phyloP scores from a whole-genome alignment of 2,797 vertebrate genomes.

The Staurois parvus region DNA sequence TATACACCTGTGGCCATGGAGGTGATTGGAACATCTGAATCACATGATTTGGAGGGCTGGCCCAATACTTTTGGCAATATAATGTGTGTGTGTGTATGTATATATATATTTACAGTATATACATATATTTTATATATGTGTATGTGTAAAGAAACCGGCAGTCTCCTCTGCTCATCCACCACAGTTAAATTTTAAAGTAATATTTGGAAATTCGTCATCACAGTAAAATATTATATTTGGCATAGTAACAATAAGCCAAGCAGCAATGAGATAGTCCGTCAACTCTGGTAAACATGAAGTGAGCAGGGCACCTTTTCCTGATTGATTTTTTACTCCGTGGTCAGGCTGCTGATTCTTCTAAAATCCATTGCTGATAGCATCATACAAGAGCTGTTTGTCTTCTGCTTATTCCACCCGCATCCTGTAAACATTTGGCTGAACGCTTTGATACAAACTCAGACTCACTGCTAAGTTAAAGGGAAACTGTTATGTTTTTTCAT shows the following conservation, averaged over 20 bases:
- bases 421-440: slow-evolving; percentile 2
- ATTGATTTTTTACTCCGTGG: slow-evolving; percentile 11
- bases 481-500: background rate
- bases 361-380: background rate
- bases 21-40: too few relatives aligned
- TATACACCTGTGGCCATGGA: too few relatives aligned
- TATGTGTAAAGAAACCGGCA: too few relatives aligned
- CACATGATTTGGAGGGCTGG: too few relatives aligned
- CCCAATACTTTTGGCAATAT: too few relatives aligned
- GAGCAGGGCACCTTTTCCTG: background rate
- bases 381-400: slow-evolving; percentile 18
- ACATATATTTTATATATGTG: too few relatives aligned
- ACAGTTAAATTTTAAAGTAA: background rate
- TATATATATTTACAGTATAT: too few relatives aligned
- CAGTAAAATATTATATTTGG: slow-evolving; percentile 27
- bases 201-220: background rate
- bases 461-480: background rate
- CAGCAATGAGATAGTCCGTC: slow-evolving; percentile 9
- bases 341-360: background rate
- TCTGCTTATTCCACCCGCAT: background rate
- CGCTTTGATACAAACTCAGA: background rate
- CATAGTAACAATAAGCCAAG: slow-evolving; percentile 31
- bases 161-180: too few relatives aligned
- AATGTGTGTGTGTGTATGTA: too few relatives aligned
- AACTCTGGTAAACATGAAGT: background rate